phyloP scores from a whole-genome alignment of 2,888 invertebrate genomes.

The Asteroscopus sphinx region DNA sequence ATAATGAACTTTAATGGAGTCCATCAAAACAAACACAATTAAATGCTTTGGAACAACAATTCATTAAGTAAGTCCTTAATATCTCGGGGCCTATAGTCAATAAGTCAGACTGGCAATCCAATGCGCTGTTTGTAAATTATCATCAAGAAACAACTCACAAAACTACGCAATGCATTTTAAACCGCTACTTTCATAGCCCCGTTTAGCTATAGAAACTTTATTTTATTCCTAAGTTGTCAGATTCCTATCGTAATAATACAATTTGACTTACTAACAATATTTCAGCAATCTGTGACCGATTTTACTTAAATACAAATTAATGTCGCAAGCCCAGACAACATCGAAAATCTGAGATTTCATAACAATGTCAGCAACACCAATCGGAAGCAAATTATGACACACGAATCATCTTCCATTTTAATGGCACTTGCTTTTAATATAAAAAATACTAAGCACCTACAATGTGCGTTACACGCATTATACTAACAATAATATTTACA shows the following conservation, averaged over 20 bases:
- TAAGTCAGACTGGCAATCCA: slow-evolving; percentile 24
- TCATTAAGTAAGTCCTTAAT: slow-evolving; percentile 41
- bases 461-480: slow-evolving; percentile 79
- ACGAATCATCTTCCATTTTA: slow-evolving; percentile 70
- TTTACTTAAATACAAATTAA: slow-evolving; percentile 45
- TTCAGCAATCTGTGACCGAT: slow-evolving; percentile 57
- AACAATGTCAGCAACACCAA: slow-evolving; percentile 70
- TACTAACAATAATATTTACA: slow-evolving; percentile 73
- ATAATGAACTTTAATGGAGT: slow-evolving; percentile 42
- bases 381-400: slow-evolving; percentile 70
- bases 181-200: slow-evolving; percentile 22
- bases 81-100: slow-evolving; percentile 38
- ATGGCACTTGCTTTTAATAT: slow-evolving; percentile 78
- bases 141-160: slow-evolving; percentile 2
- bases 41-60: slow-evolving; percentile 78
- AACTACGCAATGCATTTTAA: slow-evolving; percentile 9
- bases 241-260: slow-evolving; percentile 57
- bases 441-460: slow-evolving; percentile 73
- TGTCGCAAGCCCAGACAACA: slow-evolving; percentile 57
- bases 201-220: slow-evolving; percentile 30
- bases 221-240: slow-evolving; percentile 37
- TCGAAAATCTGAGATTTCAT: slow-evolving; percentile 68
- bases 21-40: slow-evolving; percentile 51
- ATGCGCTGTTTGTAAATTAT: slow-evolving; percentile 4
- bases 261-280: slow-evolving; percentile 46